Base-by-base conservation (phyloP, 2,888 invertebrate species). In the Protonemura montana region DNA sequence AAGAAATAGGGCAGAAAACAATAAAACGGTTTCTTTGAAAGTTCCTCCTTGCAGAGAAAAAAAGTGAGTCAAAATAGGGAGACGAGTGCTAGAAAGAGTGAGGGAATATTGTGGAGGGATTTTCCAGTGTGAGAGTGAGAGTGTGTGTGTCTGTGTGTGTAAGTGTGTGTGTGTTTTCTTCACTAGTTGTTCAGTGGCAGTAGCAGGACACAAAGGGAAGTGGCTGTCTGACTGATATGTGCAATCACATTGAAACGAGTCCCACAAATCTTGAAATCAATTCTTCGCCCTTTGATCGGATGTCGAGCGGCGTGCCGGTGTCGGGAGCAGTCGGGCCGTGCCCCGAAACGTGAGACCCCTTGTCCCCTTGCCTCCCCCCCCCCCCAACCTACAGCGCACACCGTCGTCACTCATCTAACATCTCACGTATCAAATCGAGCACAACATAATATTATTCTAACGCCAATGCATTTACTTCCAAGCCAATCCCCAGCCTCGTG, bases 1-100 rank as follows among this genome's bases (percentile, higher is more conserved):
- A 76, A 84, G 84, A 84, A 84, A 84, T 84, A 84, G 76, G 84
- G 76, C 76, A 84, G 84, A 84, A 83, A 84, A 84, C 84, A 84
- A 84, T 84, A 76, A 84, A 84, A 84, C 84, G 84, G 27, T 84
- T 76, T 59, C 84, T 26, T 84, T 84, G 76, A 84, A 76, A 59
- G 84, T 84, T 84, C 84, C 59, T 10, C 59, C 3, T 59, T 16
- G 59, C 59, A 59, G 59, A 59, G 59, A 2, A 21, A 13, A 59
- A 59, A 59, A 59, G 13, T 7, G 59, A 76, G 59, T 26, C 25
- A 84, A 84, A 84, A 84, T 81, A 28, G 30, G 28, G 84, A n/a
- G 10, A 84, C 82, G 26, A 26, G 84, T 84, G 84, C 27, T 59
- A 13, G 76, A 84, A 84, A 28, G 76, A 84, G 84, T 27, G 76